Evolutionary conservation across 53 echinoderm and acorn worm species (phyloP).

Genomic region (Apostichopus leukothele): DNA sequence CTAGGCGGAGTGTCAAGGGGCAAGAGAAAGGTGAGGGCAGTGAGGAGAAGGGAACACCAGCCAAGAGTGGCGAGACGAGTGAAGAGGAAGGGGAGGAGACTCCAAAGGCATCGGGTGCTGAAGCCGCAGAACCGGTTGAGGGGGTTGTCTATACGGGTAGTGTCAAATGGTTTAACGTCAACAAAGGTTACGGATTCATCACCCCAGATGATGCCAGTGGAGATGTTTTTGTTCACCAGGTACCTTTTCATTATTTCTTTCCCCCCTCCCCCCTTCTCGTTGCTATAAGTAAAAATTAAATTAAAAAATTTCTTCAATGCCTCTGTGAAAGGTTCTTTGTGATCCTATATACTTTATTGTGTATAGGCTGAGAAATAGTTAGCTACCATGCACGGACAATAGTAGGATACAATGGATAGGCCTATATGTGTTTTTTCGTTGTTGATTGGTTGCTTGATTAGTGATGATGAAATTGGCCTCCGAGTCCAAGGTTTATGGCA

Average conservation of each 20-base stretch:
- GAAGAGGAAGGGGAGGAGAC: slow-evolving; percentile 58
- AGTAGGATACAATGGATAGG: too few species aligned
- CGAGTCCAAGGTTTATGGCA: too few species aligned
- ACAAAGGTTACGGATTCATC: slow-evolving; percentile 95
- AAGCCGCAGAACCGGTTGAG: slow-evolving; percentile 57
- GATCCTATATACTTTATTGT: too few species aligned
- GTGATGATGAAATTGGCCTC: too few species aligned
- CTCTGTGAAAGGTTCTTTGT: too few species aligned
- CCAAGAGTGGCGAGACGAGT: slow-evolving; percentile 35
- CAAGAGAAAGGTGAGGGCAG: slow-evolving; percentile 48
- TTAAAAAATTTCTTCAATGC: too few species aligned
- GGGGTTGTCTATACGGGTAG: slow-evolving; percentile 85
- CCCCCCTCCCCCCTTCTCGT: too few species aligned
- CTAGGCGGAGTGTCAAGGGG: slow-evolving; percentile 49
- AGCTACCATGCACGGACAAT: too few species aligned
- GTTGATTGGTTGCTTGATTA: too few species aligned
- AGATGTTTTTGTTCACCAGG: slow-evolving; percentile 98
- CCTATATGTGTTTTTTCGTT: too few species aligned
- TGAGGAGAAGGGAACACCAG: slow-evolving; percentile 34
- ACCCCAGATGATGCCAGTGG: slow-evolving; percentile 83
- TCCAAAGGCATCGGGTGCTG: slow-evolving; percentile 53
- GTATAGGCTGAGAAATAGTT: too few species aligned
- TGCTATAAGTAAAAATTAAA: too few species aligned
- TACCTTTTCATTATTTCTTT: slow-evolving; percentile 8
- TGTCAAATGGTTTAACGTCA: slow-evolving; percentile 95